A percentile compares a stretch with the other conserved stretches of the same genome.
Evolutionary conservation across 2,888 invertebrate genomes (phyloP).

Genomic region (Sesia apiformis): DNA sequence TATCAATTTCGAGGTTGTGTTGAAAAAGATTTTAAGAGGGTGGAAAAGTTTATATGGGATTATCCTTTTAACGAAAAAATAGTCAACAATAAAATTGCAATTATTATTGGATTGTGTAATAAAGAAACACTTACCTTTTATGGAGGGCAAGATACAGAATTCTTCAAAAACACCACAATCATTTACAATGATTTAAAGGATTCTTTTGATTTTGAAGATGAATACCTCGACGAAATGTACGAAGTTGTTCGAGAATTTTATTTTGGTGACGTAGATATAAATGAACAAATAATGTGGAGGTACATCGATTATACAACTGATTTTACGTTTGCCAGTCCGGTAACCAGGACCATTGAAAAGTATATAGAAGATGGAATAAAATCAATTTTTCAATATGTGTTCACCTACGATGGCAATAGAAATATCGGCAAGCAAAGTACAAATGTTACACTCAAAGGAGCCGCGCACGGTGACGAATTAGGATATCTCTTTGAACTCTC

Average conservation of each 20-base stretch:
- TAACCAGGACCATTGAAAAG: constrained; percentile 21
- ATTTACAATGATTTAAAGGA: no score
- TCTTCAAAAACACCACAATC: no score
- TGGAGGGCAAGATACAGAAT: no score
- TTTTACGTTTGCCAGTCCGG: constrained; percentile 21
- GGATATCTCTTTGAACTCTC: constrained; percentile 12
- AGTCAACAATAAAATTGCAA: constrained; percentile 26
- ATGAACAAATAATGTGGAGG: constrained; percentile 19
- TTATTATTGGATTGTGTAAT: constrained; percentile 20
- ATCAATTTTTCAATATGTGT: constrained; percentile 3
- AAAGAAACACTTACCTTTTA: constrained; percentile 4
- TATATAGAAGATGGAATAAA: constrained; percentile 2
- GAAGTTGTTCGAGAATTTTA: constrained; percentile 17
- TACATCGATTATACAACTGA: constrained; percentile 28
- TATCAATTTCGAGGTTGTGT: constrained; percentile 38
- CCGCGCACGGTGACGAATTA: constrained; percentile 14
- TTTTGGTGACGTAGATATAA: constrained; percentile 14
- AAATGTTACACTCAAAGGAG: constrained; percentile 1
- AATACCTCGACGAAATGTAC: constrained; percentile 13
- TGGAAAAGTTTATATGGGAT: constrained; percentile 28
- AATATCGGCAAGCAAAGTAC: constrained; percentile 2
- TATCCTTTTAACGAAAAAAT: constrained; percentile 24
- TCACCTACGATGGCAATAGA: constrained; percentile 5
- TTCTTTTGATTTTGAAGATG: constrained; percentile 9
- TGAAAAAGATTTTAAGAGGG: constrained; percentile 29